Conservation (phyloP, 2,797 vertebrate species). For the Bucorvus abyssinicus region DNA sequence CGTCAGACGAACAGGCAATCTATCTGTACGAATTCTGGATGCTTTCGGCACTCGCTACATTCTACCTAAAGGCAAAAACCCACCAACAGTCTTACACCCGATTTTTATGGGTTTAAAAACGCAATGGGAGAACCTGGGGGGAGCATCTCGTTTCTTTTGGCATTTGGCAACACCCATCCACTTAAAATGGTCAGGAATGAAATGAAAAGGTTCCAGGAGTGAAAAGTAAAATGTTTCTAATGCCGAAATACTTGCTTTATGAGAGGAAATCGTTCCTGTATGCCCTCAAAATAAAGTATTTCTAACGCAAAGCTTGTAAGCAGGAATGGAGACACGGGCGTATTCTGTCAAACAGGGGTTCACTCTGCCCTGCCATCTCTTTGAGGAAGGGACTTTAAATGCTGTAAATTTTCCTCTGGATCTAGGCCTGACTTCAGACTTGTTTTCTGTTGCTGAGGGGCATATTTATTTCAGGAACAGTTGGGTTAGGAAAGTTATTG, state of each 20-base stretch:
- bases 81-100: not conserved
- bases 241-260: not conserved
- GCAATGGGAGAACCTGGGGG: not conserved
- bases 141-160: not conserved
- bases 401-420: not conserved
- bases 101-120: not conserved
- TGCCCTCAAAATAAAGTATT: not conserved
- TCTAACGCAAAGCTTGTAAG: not conserved
- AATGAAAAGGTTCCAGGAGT: not conserved
- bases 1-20: not conserved
- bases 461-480: conserved; percentile 21
- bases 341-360: not conserved
- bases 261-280: not conserved
- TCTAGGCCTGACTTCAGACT: not conserved
- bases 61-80: not conserved
- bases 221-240: not conserved
- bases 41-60: not conserved
- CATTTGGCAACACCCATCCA: not conserved
- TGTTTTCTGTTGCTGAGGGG: conserved; percentile 13
- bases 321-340: not conserved
- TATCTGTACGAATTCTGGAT: not conserved
- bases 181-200: not conserved
- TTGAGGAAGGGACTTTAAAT: conserved; percentile 7
- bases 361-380: not conserved
- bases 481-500: conserved; percentile 15